Evolutionary conservation across 2,113 vertebrate genomes (phyloP).

Genomic region (Rhinolophus ferrumequinum): DNA sequence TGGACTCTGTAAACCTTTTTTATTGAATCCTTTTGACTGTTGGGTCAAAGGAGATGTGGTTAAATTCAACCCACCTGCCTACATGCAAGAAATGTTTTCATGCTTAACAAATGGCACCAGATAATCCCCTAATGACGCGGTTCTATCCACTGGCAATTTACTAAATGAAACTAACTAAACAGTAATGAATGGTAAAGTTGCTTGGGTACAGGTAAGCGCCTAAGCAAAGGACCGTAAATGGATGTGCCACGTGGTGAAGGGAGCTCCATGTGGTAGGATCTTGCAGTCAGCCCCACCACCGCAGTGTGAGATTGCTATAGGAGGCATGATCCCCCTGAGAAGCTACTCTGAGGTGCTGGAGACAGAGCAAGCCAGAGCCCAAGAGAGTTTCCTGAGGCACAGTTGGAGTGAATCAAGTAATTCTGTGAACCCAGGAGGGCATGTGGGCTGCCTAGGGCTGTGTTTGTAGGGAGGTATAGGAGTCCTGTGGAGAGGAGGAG

Average conservation of each 20-base stretch:
- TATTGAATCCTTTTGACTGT: conserved; percentile 81
- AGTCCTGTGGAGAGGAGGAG: background rate
- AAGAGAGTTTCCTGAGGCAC: background rate
- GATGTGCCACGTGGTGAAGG: background rate
- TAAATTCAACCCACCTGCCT: background rate
- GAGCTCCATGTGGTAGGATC: accelerated
- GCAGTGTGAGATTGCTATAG: background rate
- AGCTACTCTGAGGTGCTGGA: background rate
- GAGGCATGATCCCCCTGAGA: background rate
- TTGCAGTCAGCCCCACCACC: accelerated
- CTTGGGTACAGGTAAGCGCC: too few species aligned
- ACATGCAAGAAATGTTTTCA: conserved; percentile 71
- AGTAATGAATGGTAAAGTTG: background rate
- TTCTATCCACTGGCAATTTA: background rate
- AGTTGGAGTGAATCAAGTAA: background rate
- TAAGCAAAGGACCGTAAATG: background rate
- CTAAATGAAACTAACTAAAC: background rate
- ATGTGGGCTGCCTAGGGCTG: background rate
- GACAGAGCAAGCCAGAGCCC: background rate
- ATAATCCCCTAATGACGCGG: background rate
- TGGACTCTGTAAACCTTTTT: conserved; percentile 76
- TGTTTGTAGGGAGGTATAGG: background rate
- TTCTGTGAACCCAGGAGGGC: background rate
- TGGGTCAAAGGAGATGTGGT: conserved; percentile 78
- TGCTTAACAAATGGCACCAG: conserved; percentile 73